phyloP scores from a whole-genome alignment of 2,113 vertebrate species.

The Pogona vitticeps region DNA sequence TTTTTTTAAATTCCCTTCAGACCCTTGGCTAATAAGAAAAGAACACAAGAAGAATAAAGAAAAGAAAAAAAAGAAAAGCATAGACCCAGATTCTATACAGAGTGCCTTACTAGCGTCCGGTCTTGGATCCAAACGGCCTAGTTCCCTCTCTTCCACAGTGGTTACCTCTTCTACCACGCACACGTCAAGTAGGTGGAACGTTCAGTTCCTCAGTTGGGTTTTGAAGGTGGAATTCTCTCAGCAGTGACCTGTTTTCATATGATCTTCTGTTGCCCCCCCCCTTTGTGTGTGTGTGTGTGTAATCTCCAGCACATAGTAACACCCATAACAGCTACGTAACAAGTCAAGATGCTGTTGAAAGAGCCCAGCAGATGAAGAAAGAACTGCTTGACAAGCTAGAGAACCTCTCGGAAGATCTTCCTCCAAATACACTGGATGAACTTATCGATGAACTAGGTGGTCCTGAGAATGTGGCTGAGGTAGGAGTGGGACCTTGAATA shows the following conservation, averaged over 20 bases:
- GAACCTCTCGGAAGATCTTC: conserved; percentile 88
- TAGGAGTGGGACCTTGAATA: conserved; percentile 51
- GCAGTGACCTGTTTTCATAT: too few species aligned
- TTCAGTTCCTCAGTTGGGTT: background rate
- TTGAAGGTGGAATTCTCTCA: background rate
- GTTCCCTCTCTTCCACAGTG: conserved; percentile 85
- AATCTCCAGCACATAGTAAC: conserved; percentile 82
- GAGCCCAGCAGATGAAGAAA: conserved; percentile 95
- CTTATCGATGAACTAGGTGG: conserved; percentile 97
- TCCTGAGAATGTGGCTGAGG: conserved; percentile 97
- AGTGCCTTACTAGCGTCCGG: conserved; percentile 99
- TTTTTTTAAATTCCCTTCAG: conserved; percentile 66
- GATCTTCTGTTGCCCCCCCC: too few species aligned
- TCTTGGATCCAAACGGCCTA: conserved; percentile 90
- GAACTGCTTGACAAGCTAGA: conserved; percentile 91
- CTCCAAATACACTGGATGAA: conserved; percentile 96
- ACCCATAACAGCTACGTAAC: conserved; percentile 87
- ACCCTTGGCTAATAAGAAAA: conserved; percentile 97
- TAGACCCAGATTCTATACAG: conserved; percentile 98
- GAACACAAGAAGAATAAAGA: conserved; percentile 94
- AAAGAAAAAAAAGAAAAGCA: conserved; percentile 91
- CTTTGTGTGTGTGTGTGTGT: background rate
- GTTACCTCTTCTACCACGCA: conserved; percentile 77
- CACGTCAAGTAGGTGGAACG: conserved; percentile 67
- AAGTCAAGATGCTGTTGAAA: conserved; percentile 95